Evolutionary conservation across 2,113 vertebrate species (phyloP).

Genomic region (Salvelinus fontinalis): DNA sequence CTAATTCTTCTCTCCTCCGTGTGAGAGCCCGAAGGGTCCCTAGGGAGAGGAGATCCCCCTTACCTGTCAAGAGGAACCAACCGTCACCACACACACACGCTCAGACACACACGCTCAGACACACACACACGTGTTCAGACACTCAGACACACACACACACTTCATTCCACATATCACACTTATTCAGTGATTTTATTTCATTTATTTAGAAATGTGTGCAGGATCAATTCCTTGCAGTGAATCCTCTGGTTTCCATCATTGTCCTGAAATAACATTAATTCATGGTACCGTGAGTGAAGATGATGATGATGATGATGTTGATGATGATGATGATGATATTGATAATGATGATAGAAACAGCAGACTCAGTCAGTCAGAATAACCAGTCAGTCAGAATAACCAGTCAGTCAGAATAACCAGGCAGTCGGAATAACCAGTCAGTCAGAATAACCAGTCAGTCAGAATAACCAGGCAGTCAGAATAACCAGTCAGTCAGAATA

Average conservation of each 20-base stretch:
- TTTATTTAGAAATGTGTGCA: slow-evolving; percentile 14
- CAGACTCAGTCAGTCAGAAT: slow-evolving; percentile 47
- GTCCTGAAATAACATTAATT: background rate
- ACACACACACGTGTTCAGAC: background rate
- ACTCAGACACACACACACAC: background rate
- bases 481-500: no score
- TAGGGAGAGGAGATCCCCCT: slow-evolving; percentile 51
- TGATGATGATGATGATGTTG: background rate
- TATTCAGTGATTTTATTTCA: background rate
- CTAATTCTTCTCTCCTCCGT: slow-evolving; percentile 63
- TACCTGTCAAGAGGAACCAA: slow-evolving; percentile 60
- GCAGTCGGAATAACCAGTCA: no score
- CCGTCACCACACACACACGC: slow-evolving; percentile 5
- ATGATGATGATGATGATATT: background rate
- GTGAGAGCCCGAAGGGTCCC: slow-evolving; percentile 51
- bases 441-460: no score
- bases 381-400: no score
- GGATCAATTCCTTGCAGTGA: background rate
- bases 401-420: no score
- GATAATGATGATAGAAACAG: slow-evolving; percentile 46
- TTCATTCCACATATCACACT: background rate
- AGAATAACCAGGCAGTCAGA: no score
- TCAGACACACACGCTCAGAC: background rate
- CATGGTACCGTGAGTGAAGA: background rate
- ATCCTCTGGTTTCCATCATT: slow-evolving; percentile 1